These are phyloP conservation scores for Rattus rattus DNA, from an alignment of 2,113 vertebrate genomes.

Conservation along the genomic window DNA sequence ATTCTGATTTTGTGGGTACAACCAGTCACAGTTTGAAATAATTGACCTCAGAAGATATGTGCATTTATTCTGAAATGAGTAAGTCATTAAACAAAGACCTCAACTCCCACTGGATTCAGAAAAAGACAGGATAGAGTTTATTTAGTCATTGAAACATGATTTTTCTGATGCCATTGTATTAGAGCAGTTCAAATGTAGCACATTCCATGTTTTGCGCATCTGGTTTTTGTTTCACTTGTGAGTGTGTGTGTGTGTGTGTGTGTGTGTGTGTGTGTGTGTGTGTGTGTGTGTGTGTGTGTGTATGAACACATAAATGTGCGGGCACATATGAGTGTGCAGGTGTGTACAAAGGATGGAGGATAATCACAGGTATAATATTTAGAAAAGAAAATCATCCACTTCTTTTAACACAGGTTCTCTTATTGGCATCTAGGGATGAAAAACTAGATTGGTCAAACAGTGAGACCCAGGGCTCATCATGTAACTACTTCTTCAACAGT, in stretches of 20 bases:
- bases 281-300: background rate
- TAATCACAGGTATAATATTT: background rate
- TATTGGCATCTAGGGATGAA: background rate
- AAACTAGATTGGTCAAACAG: background rate
- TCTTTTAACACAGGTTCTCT: background rate
- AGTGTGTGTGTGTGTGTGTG: too few relatives aligned
- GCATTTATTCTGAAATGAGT: background rate
- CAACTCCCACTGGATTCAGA: background rate
- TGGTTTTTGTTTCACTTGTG: background rate
- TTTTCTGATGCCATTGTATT: background rate
- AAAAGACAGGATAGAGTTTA: background rate
- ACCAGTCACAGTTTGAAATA: background rate
- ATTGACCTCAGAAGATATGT: background rate
- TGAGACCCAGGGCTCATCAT: background rate
- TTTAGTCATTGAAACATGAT: background rate
- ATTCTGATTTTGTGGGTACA: background rate
- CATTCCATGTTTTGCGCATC: background rate
- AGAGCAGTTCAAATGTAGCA: background rate
- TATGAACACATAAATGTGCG: too few relatives aligned
- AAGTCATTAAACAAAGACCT: background rate
- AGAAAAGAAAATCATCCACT: background rate
- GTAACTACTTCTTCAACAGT: background rate
- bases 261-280: background rate
- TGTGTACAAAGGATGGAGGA: background rate
- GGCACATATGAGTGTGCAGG: background rate